A percentile compares a stretch with the other conserved stretches of the same genome.
phyloP scores from a whole-genome alignment of 2,797 vertebrate genomes.

The Sebastes cheni region DNA sequence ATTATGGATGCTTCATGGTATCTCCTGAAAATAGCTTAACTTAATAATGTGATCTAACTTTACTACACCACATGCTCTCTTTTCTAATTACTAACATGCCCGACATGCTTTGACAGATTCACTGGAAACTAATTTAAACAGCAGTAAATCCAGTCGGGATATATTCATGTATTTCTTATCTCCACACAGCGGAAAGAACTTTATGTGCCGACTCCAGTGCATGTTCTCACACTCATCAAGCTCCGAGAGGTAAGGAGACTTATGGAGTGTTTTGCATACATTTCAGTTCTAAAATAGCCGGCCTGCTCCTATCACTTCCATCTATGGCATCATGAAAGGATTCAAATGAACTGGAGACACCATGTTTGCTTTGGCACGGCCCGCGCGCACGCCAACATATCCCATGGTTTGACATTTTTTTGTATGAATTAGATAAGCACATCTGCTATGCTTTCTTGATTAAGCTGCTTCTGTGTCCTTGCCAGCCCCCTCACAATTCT shows the following conservation, averaged over 20 bases:
- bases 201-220: constrained; percentile 84
- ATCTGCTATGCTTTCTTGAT: constrained; percentile 44
- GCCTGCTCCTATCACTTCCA: constrained; percentile 67
- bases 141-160: constrained; percentile 34
- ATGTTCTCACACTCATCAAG: constrained; percentile 80
- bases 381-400: constrained; percentile 31
- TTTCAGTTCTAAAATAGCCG: constrained; percentile 76
- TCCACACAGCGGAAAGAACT: constrained; percentile 81
- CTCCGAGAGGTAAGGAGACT: constrained; percentile 80
- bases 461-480: constrained; percentile 13
- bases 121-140: constrained; percentile 37
- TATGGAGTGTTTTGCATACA: constrained; percentile 74
- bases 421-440: constrained; percentile 54
- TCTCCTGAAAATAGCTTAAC: constrained; percentile 31
- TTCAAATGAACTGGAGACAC: constrained; percentile 68
- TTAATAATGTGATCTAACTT: constrained; percentile 6
- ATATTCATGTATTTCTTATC: constrained; percentile 56
- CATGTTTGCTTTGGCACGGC: constrained; percentile 75
- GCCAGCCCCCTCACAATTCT: not conserved
- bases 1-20: not conserved
- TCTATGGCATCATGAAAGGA: constrained; percentile 76
- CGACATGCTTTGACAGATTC: constrained; percentile 31
- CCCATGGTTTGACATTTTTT: constrained; percentile 52
- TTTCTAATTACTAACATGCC: constrained; percentile 38
- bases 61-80: not conserved